phyloP scores from a whole-genome alignment of 2,113 vertebrate species.

The Mustela lutreola region DNA sequence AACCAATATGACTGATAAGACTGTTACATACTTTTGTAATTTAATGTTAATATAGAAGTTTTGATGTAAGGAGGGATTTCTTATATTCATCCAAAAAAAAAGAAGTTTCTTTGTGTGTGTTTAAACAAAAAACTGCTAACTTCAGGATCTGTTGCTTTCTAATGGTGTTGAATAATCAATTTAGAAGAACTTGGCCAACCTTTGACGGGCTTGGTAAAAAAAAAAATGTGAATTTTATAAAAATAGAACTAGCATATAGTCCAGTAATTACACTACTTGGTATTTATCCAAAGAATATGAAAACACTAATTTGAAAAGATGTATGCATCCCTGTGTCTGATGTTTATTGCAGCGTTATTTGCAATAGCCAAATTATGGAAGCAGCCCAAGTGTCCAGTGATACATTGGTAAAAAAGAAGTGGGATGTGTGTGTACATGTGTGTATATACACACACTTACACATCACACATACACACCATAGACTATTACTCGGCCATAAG shows the following conservation, averaged over 20 bases:
- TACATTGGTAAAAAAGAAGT: not conserved
- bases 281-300: not conserved
- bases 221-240: not conserved
- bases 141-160: slow-evolving; percentile 30
- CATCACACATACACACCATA: not conserved
- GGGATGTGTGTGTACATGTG: no score
- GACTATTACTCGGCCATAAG: not conserved
- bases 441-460: not conserved
- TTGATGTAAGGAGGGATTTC: not conserved
- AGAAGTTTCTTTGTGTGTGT: not conserved
- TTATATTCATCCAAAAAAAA: not conserved
- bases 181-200: not conserved
- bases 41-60: slow-evolving; percentile 46
- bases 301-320: not conserved
- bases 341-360: not conserved
- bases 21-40: slow-evolving; percentile 18
- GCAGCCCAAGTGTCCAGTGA: not conserved
- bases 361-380: not conserved
- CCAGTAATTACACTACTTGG: not conserved
- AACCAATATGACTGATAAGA: not conserved
- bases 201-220: not conserved
- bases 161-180: slow-evolving; percentile 35
- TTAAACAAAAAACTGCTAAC: not conserved
- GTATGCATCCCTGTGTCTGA: not conserved
- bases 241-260: not conserved